Base-by-base conservation (phyloP, 37 sponge, comb jelly and placozoan species). In the Spongia lamella region DNA sequence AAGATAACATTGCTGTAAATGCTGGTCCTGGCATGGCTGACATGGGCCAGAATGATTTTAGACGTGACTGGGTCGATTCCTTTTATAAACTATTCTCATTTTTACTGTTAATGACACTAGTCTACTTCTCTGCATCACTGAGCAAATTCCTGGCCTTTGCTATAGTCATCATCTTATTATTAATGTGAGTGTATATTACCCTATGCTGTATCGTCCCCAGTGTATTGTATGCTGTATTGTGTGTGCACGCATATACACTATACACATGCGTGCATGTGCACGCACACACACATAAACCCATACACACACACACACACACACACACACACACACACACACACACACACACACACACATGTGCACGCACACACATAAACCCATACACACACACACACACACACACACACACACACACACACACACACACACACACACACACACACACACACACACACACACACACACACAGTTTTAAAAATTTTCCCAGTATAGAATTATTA, bases 111-210 rank as follows among this genome's bases (percentile, higher is more conserved):
- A 72, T 61, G 7, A 47, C 81, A 21, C 75, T 90, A 20, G 91
- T 79, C 7, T 90, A 78, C 83, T 25, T 86, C 25, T 76, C 87
- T 20, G 73, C 85, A 9, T 90, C 91, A 11, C 21, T 85, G 0
- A 73, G 83, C 1, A 72, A 88, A 38, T 72, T 90, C 39, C 22
- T 82, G n/a, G 37, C 86, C 51, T 90, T 90, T 51, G 52, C 68
- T 53, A 79, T 69, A 30, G 79, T 78, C 38, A 37, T 90, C 5
- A 25, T 81, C 14, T 68, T 90, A 40, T 65, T 90, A 59, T 56
- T 90, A 19, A 54, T 90, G 91, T 90, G 68, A 86, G 91, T 85
- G 36, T n/a, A 2, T 36, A 66, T n/a, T n/a, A n/a, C n/a, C n/a
- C n/a, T n/a, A n/a, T n/a, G n/a, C n/a, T n/a, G n/a, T n/a, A n/a